Evolutionary conservation across 2,797 vertebrate genomes (phyloP).

Genomic region (Hephaestus fuliginosus): DNA sequence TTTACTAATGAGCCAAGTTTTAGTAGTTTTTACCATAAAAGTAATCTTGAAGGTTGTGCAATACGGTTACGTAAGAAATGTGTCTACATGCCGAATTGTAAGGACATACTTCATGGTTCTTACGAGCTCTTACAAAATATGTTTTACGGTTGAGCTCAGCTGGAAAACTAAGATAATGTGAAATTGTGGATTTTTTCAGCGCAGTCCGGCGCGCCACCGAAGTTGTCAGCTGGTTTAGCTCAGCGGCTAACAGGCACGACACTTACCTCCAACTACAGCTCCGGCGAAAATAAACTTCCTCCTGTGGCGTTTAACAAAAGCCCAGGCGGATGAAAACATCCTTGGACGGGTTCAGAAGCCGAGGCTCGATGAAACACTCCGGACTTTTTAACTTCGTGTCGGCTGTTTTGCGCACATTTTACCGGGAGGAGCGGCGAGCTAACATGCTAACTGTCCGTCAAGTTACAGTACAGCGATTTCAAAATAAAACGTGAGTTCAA

Average conservation of each 20-base stretch:
- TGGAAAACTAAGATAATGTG: too few relatives aligned
- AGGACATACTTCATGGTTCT: fast-evolving
- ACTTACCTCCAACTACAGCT: constrained; percentile 90
- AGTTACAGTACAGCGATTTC: constrained; percentile 2
- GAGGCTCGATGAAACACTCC: not conserved
- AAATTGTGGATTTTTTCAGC: too few relatives aligned
- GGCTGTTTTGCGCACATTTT: constrained; percentile 51
- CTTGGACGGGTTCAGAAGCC: constrained; percentile 2
- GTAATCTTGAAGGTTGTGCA: fast-evolving
- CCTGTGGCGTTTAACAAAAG: constrained; percentile 94
- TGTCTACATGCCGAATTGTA: constrained; percentile 10
- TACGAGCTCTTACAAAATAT: fast-evolving
- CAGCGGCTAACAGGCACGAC: constrained; percentile 28
- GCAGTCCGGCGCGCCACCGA: constrained; percentile 8
- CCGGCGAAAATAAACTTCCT: constrained; percentile 93
- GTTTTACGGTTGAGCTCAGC: fast-evolving
- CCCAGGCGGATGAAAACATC: constrained; percentile 93
- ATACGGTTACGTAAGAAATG: too few relatives aligned
- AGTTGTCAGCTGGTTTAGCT: constrained; percentile 4
- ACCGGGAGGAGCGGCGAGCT: not conserved
- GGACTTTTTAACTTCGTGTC: not conserved
- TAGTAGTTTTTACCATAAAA: not conserved
- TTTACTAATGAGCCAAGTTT: too few relatives aligned
- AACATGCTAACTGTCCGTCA: constrained; percentile 52
- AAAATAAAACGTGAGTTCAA: constrained; percentile 46